Percentiles rank a stretch among this genome's conserved stretches.
Conservation (phyloP, 1,140 invertebrate genomes). For the Oryctes rhinoceros region DNA sequence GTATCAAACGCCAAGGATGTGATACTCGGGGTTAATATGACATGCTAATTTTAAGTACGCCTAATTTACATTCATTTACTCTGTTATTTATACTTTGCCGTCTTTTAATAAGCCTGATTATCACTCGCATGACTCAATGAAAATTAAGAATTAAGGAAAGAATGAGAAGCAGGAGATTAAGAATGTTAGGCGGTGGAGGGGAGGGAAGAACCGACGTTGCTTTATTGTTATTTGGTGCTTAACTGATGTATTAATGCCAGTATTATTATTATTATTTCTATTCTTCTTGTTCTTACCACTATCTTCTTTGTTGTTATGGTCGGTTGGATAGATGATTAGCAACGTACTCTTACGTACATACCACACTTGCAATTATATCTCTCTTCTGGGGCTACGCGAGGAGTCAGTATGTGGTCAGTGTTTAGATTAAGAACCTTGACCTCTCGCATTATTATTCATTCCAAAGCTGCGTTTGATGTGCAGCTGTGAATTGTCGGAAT, state of each 20-base stretch:
- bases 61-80: conserved; percentile 54
- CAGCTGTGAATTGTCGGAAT: conserved; percentile 31
- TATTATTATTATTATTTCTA: too few species aligned
- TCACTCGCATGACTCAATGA: conserved; percentile 42
- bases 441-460: conserved; percentile 14
- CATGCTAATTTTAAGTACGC: conserved; percentile 53
- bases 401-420: conserved; percentile 2
- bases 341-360: background rate
- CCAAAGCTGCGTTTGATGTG: background rate
- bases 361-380: too few species aligned
- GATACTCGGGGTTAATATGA: conserved; percentile 51
- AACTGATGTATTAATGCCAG: background rate
- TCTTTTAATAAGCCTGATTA: conserved; percentile 45
- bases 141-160: conserved; percentile 41
- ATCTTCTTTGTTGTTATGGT: background rate
- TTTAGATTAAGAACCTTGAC: conserved; percentile 13
- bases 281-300: background rate
- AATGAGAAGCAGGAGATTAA: conserved; percentile 9
- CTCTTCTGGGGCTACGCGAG: background rate
- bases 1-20: conserved; percentile 51
- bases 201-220: background rate
- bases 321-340: background rate
- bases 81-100: conserved; percentile 49
- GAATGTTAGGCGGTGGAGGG: background rate
- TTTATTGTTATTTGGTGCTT: background rate